Conservation (phyloP, 1,140 invertebrate genomes). For the Kradibia gibbosae region DNA sequence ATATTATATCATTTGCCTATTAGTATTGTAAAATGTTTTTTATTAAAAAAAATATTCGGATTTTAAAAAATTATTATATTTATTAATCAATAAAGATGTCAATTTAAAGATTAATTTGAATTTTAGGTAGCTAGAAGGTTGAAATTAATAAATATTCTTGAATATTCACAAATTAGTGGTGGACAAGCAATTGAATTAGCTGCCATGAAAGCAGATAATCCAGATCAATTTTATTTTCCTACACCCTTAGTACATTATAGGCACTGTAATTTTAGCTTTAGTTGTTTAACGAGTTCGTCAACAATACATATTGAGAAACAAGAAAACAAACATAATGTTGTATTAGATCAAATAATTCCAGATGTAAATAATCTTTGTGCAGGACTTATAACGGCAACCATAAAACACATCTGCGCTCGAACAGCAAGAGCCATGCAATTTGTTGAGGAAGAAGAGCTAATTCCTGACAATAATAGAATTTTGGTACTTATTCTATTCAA, state of each 20-base stretch:
- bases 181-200: conserved; percentile 89
- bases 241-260: conserved; percentile 75
- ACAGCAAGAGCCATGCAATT: conserved; percentile 88
- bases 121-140: conserved; percentile 84
- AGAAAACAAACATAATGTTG: conserved; percentile 76
- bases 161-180: conserved; percentile 82
- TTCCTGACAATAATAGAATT: conserved; percentile 74
- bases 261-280: conserved; percentile 90
- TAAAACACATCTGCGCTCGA: conserved; percentile 85
- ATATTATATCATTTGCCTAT: no score
- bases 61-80: no score
- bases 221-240: conserved; percentile 79
- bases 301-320: conserved; percentile 73
- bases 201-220: conserved; percentile 80
- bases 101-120: conserved; percentile 18
- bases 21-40: no score
- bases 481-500: conserved; percentile 70
- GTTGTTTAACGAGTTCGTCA: conserved; percentile 79
- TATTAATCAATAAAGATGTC: no score
- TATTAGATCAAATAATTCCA: conserved; percentile 82
- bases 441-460: conserved; percentile 76
- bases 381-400: conserved; percentile 82
- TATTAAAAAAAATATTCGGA: no score
- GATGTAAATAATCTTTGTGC: conserved; percentile 90
- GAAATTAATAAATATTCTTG: conserved; percentile 85